phyloP scores from a whole-genome alignment of 2,797 vertebrate genomes.

The Alca torda region DNA sequence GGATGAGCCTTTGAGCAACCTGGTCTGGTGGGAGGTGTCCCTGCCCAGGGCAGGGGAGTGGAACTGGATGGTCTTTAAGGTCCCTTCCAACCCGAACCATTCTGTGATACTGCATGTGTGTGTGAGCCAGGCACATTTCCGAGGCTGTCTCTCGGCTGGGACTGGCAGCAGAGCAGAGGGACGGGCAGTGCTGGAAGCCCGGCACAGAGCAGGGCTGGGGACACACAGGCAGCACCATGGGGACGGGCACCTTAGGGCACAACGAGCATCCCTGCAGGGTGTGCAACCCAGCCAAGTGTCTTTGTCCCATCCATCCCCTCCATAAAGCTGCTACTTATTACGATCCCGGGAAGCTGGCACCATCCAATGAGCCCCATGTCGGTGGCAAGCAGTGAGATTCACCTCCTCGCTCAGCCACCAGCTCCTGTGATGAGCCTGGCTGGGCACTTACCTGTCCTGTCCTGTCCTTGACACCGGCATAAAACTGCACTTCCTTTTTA shows the following conservation, averaged over 20 bases:
- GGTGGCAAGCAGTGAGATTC: too few species aligned
- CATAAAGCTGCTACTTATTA: background rate
- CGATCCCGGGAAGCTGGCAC: background rate
- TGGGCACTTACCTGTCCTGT: background rate
- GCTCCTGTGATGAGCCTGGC: background rate
- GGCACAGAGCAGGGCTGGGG: fast-evolving
- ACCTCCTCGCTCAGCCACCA: background rate
- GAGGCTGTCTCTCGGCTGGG: background rate
- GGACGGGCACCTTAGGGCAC: background rate
- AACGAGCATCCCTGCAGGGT: fast-evolving
- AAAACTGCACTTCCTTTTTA: background rate
- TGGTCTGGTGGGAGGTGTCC: too few species aligned
- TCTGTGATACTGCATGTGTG: too few species aligned
- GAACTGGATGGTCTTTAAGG: too few species aligned
- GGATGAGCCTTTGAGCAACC: too few species aligned
- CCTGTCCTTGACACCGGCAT: fast-evolving
- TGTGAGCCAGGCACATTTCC: background rate
- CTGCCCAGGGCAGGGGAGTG: too few species aligned
- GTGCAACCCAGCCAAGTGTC: background rate
- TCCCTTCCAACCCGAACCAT: too few species aligned
- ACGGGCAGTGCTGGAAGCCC: background rate
- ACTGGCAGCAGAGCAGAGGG: background rate
- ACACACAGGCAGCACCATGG: fast-evolving
- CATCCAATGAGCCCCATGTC: fast-evolving
- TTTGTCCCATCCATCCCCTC: background rate